Base-by-base conservation (phyloP, 2,888 invertebrate species). In the Nomada goodeniana region DNA sequence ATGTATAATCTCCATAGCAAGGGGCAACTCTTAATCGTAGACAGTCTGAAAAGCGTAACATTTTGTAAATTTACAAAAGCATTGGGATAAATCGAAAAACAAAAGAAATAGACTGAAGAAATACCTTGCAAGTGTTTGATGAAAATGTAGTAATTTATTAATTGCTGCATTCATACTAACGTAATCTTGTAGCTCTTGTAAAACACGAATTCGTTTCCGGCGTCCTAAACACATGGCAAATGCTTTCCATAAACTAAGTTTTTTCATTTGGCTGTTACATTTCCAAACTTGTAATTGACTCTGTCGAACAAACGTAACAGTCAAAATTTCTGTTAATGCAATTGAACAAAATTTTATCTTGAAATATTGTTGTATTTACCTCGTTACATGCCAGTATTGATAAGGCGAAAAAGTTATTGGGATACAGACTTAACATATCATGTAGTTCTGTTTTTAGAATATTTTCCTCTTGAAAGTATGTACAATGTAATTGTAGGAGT, bases 1-100 rank as follows among this genome's bases (percentile, higher is more conserved):
- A 96, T 94, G 89, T 96, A 96, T 23, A 96, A 92, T 80, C 96
- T 95, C 96, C 96, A 96, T 63, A 95, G 93, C 18, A 96, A 91
- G 1, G 96, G 95, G 78, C 95, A 95, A 83, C 93, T 89, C 88
- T 94, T 94, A 2, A 94, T 94, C 64, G 94, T 93, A 57, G 90
- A 80, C 15, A 75, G 76, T 42, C 92, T 92, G 74, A n/a, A 80
- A 84, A 13, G 50, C 52, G n/a, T 26, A 18, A 59, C 1, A 70
- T 26, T 57, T 23, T 42, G 18, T 15, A 52, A 1, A 11, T n/a
- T 13, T 44, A 36, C n/a, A 42, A 7, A 59, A n/a, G 7, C 13
- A 50, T 11, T 42, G 7, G 36, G 7, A 52, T 7, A 20, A 47
- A 20, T 36, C 29, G 29, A 42, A 42, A 64, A 18, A 11, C n/a